Evolutionary conservation across 2,888 invertebrate genomes (phyloP).

Genomic region (Brachynemurus nebulosus): DNA sequence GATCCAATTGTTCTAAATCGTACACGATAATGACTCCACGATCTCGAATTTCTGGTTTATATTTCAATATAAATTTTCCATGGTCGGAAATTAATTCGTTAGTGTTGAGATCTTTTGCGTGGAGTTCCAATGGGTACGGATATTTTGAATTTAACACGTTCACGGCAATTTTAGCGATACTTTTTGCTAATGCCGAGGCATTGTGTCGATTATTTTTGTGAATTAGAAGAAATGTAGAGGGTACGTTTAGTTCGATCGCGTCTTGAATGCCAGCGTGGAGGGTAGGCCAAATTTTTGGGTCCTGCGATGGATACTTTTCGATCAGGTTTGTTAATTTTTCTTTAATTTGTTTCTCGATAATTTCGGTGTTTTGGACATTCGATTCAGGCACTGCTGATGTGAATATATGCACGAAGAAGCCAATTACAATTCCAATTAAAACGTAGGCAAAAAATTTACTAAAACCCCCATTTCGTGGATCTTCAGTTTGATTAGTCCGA

Average conservation of each 20-base stretch:
- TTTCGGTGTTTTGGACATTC: background rate
- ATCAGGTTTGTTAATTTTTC: background rate
- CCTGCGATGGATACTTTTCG: background rate
- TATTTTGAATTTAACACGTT: constrained; percentile 12
- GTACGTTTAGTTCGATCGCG: background rate
- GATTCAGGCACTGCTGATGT: background rate
- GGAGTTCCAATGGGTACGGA: constrained; percentile 21
- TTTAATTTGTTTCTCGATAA: background rate
- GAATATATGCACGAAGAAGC: too few relatives aligned
- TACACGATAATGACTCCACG: constrained; percentile 27
- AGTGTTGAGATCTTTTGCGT: constrained; percentile 23
- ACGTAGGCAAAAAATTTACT: background rate
- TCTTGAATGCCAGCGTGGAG: background rate
- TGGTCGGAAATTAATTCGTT: constrained; percentile 23
- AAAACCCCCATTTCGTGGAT: background rate
- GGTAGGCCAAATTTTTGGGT: background rate
- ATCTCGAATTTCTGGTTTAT: constrained; percentile 21
- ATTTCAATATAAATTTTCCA: constrained; percentile 23
- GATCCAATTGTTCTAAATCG: constrained; percentile 28
- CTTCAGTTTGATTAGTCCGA: too few relatives aligned
- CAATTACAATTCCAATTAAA: background rate
- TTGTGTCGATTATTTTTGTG: background rate
- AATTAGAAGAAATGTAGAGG: background rate
- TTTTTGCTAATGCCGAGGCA: background rate
- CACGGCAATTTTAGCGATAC: background rate